Evolutionary conservation across 2,113 vertebrate genomes (phyloP).

Genomic region (Peromyscus maniculatus): DNA sequence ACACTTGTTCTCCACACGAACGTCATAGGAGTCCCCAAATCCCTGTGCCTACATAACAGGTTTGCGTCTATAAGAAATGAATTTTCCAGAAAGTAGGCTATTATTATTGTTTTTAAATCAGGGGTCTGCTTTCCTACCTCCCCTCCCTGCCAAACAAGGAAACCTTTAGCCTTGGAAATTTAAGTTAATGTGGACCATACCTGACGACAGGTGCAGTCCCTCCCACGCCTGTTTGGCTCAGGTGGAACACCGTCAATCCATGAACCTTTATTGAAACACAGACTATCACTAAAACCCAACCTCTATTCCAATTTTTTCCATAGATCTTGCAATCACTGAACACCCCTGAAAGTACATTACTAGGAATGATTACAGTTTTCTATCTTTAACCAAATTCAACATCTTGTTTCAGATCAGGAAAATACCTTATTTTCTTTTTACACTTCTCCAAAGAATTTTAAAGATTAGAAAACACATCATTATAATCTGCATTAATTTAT

Average conservation of each 20-base stretch:
- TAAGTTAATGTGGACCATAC: background rate
- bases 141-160: background rate
- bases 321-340: background rate
- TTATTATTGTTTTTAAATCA: background rate
- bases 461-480: constrained; percentile 27
- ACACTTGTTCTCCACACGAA: background rate
- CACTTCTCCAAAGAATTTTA: background rate
- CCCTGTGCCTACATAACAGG: background rate
- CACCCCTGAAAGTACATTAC: background rate
- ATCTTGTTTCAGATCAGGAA: constrained; percentile 33
- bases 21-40: background rate
- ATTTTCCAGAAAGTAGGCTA: background rate
- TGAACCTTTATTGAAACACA: background rate
- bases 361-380: background rate
- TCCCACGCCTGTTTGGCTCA: background rate
- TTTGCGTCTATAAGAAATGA: background rate
- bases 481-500: background rate
- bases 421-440: constrained; percentile 1
- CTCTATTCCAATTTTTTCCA: background rate
- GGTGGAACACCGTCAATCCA: background rate
- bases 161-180: background rate
- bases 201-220: background rate
- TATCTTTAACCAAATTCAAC: background rate
- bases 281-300: background rate
- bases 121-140: background rate